A percentile compares a stretch with the other conserved stretches of the same genome.
phyloP scores from a whole-genome alignment of 2,797 vertebrate species.

The Pipistrellus kuhlii region DNA sequence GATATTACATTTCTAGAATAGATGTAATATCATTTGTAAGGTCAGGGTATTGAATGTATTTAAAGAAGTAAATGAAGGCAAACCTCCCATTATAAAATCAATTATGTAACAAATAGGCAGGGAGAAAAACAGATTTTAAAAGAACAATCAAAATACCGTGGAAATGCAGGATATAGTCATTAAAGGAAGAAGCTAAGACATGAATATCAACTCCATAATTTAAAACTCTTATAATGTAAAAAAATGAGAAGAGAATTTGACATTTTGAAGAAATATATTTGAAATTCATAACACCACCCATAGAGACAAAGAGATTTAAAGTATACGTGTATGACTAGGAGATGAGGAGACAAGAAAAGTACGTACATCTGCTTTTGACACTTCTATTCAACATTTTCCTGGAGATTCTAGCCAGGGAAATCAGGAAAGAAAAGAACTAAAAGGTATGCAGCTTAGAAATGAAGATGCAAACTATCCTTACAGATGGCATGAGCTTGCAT shows the following conservation, averaged over 20 bases:
- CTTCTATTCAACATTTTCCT: background rate
- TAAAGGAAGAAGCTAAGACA: background rate
- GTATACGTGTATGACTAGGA: background rate
- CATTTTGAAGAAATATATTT: constrained; percentile 17
- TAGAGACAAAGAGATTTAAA: constrained; percentile 7
- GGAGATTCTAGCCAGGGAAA: background rate
- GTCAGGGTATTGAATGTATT: background rate
- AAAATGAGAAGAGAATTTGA: background rate
- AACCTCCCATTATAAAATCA: background rate
- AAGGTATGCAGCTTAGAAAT: background rate
- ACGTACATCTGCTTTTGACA: background rate
- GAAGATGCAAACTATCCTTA: background rate
- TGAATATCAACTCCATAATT: background rate
- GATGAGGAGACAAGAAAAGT: background rate
- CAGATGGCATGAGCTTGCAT: background rate
- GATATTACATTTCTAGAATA: background rate
- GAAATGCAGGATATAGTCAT: background rate
- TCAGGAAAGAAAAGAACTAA: background rate
- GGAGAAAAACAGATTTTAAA: background rate
- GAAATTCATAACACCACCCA: background rate
- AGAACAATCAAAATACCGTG: background rate
- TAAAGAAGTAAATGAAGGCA: constrained; percentile 21
- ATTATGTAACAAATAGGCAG: background rate
- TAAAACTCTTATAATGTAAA: background rate
- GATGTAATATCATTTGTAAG: background rate